These are phyloP conservation scores for Caranx melampygus DNA, from an alignment of 2,113 vertebrate species.

Conservation along the genomic window DNA sequence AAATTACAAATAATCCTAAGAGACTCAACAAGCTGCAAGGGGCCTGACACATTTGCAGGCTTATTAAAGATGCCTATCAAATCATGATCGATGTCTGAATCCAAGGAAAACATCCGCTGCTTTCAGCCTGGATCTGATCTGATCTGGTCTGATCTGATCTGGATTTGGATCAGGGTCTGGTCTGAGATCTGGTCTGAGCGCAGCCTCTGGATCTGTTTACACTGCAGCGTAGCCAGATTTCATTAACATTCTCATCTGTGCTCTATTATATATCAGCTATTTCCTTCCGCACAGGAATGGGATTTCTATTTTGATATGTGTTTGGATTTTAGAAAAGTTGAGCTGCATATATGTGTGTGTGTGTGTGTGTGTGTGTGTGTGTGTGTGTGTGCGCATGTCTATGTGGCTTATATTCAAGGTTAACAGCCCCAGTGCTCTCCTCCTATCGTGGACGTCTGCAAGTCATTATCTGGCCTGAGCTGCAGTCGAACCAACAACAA, in stretches of 20 bases:
- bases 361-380: conserved; percentile 19
- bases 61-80: conserved; percentile 59
- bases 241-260: conserved; percentile 57
- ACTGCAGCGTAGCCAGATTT: conserved; percentile 10
- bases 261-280: conserved; percentile 41
- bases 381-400: conserved; percentile 12
- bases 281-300: conserved; percentile 43
- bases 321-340: conserved; percentile 40
- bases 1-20: conserved; percentile 18
- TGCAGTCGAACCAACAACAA: conserved; percentile 43
- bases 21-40: conserved; percentile 4
- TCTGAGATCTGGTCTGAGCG: not conserved
- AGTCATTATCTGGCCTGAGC: conserved; percentile 63
- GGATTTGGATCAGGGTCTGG: not conserved
- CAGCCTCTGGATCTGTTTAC: conserved; percentile 13
- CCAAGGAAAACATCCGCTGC: conserved; percentile 33
- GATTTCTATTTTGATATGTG: conserved; percentile 48
- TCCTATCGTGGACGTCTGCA: conserved; percentile 53
- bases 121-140: conserved; percentile 16
- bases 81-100: not conserved
- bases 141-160: too few species aligned
- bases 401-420: conserved; percentile 48
- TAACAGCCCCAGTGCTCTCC: conserved; percentile 42
- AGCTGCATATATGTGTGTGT: conserved; percentile 9
- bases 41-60: conserved; percentile 38